Base-by-base conservation (phyloP, 1,140 invertebrate genomes). In the Archegozetes longisetosus region DNA sequence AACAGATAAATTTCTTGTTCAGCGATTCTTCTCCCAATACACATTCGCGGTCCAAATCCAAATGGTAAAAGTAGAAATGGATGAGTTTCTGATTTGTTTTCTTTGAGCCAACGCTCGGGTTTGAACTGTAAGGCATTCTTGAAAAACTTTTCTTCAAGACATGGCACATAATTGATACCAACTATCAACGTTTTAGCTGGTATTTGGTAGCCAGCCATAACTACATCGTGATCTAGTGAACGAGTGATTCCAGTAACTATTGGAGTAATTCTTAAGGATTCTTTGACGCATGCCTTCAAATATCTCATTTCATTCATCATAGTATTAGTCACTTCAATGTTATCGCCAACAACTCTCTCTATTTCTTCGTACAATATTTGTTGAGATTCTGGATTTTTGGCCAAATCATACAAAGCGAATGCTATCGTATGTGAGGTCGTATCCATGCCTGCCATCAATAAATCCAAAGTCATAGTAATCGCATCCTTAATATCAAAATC, bases 371-470 rank as follows among this genome's bases (percentile, higher is more conserved):
- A 59, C 6, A 78, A 47, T 51, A 66, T 65, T n/a, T 70, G 64
- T 60, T 78, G 76, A 22, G 67, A 59, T 3, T 70, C 64, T 24
- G 68, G 69, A 57, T 76, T 65, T n/a, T 63, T 65, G 0, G 75
- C 72, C 20, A 78, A 66, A 49, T 67, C 65, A 64, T 74, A 74
- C 0, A 72, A 53, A 6, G 67, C 64, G 59, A 70, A 72, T 1
- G 67, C 66, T 9, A 75, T 62, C 0, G 73, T 64, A 29, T 69
- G 60, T 6, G 54, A 52, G 54, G 51, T 52, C 55, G 89, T 93
- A 71, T 92, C 88, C 32, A 91, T 80, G 51, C 86, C 86, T 28
- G 85, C 88, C 61, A 91, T 73, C 3, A 92, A 68, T 69, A 89
- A 80, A 72, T 92, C 88, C 28, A 84, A 82, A 25, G 84, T 78